Base-by-base conservation (phyloP, 2,113 vertebrate species). In the Hippoglossus stenolepis region DNA sequence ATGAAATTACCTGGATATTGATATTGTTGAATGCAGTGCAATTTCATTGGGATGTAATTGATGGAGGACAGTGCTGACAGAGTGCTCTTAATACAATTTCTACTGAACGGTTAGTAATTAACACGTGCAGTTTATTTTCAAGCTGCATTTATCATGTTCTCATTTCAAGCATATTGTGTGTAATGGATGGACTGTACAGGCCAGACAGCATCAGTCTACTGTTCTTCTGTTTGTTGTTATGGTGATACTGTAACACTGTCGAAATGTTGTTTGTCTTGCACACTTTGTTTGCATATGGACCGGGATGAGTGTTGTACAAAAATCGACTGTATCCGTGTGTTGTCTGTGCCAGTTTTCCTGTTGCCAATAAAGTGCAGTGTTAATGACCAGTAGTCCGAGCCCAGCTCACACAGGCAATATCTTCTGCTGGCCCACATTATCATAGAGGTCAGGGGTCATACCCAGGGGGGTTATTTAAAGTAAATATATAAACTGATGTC, bases 401-500 rank as follows among this genome's bases (percentile, higher is more conserved):
- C 84, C 78, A 90, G 91, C 85, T 86, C 91, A 84, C 93, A 90
- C 89, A 91, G 40, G 91, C 94, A 94, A 94, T 95, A 92, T 92
- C 89, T 89, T 93, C 92, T 94, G 93, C 93, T 92, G 94, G 88
- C 83, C 87, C 89, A 90, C 91, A 94, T 95, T 94, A 95, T 93
- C 90, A 88, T 85, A 77, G 85, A 87, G 94, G 93, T 95, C 94
- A 95, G 89, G 87, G 94, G 94, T 95, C 87, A 79, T 71, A 89
- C 90, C 90, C 93, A 82, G 56, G 90, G 85, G 91, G 93, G 93
- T 93, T 95, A 94, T 95, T 95, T 93, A 93, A 94, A 95, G 93
- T 95, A 95, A 95, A 95, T 94, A 95, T 94, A 94, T 92, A 92
- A 93, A 91, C 86, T 86, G 87, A 94, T 92, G 92, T 89, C 84